Conservation (phyloP, 2,888 invertebrate species). For the Sinodicranocentrus sp. region DNA sequence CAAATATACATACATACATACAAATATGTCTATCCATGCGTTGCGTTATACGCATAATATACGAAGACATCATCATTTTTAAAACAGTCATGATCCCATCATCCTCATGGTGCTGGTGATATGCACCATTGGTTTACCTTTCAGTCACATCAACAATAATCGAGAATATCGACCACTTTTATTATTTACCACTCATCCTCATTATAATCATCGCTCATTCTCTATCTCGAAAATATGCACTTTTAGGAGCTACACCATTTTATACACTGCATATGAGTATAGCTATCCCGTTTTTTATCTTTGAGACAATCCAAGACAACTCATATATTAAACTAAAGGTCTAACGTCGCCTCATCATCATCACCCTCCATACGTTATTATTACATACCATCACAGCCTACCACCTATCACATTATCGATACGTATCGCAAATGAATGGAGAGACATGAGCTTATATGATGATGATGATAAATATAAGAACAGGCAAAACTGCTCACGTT, state of each 20-base stretch:
- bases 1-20: neutral
- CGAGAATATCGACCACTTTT: conserved; percentile 14
- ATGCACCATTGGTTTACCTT: conserved; percentile 59
- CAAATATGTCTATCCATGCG: neutral
- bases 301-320: no score
- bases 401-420: conserved; percentile 36
- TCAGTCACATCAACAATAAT: conserved; percentile 38
- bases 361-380: neutral
- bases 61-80: conserved; percentile 37
- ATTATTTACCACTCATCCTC: no score
- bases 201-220: no score
- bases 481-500: neutral
- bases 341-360: neutral
- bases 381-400: neutral
- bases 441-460: conserved; percentile 8
- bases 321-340: neutral
- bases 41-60: neutral
- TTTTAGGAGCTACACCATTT: no score
- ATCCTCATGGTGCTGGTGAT: neutral
- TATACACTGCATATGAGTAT: no score
- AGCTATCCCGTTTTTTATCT: no score
- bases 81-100: conserved; percentile 44
- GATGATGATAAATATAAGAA: no score
- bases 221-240: no score
- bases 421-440: conserved; percentile 37